A percentile compares a stretch with the other conserved stretches of the same genome.
Conservation (phyloP, 37 sponge, comb jelly and placozoan genomes). For the Trichoplax adhaerens region DNA sequence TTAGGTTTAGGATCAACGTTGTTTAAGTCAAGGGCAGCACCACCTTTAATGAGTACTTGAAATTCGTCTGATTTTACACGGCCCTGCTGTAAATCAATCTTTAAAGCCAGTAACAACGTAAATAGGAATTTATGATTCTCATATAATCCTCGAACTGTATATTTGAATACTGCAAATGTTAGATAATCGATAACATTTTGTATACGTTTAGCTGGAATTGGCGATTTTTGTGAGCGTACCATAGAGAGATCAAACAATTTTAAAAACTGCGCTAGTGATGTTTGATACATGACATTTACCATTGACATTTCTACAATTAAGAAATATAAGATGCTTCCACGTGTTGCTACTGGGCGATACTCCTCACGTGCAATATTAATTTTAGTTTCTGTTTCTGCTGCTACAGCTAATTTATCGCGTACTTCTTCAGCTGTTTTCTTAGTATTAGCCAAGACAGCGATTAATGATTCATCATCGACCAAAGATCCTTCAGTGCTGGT, state of each 20-base stretch:
- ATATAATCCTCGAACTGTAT: slow-evolving; percentile 81
- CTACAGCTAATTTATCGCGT: slow-evolving; percentile 74
- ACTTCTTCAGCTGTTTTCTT: slow-evolving; percentile 89
- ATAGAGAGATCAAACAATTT: slow-evolving; percentile 83
- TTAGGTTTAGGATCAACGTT: slow-evolving; percentile 63
- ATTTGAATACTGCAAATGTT: slow-evolving; percentile 77
- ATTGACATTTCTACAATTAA: slow-evolving; percentile 98
- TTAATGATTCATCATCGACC: slow-evolving; percentile 91
- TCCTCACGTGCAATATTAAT: slow-evolving; percentile 95
- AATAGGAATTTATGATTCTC: slow-evolving; percentile 97
- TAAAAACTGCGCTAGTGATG: slow-evolving; percentile 85
- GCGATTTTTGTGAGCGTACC: slow-evolving; percentile 79
- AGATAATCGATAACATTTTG: slow-evolving; percentile 78
- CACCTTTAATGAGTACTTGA: slow-evolving; percentile 84
- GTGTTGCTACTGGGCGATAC: slow-evolving; percentile 82
- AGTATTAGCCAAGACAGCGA: slow-evolving; percentile 80
- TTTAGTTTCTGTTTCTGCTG: slow-evolving; percentile 89
- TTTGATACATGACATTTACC: slow-evolving; percentile 98
- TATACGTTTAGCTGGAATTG: slow-evolving; percentile 70
- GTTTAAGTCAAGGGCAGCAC: slow-evolving; percentile 96
- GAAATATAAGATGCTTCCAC: slow-evolving; percentile 96
- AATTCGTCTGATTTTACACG: slow-evolving; percentile 69
- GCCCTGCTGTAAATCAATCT: slow-evolving; percentile 71
- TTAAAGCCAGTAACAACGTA: slow-evolving; percentile 88
- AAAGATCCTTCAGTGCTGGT: slow-evolving; percentile 89